These are phyloP conservation scores for Oasisia sp. DNA, from an alignment of 2,888 invertebrate species.

Conservation along the genomic window DNA sequence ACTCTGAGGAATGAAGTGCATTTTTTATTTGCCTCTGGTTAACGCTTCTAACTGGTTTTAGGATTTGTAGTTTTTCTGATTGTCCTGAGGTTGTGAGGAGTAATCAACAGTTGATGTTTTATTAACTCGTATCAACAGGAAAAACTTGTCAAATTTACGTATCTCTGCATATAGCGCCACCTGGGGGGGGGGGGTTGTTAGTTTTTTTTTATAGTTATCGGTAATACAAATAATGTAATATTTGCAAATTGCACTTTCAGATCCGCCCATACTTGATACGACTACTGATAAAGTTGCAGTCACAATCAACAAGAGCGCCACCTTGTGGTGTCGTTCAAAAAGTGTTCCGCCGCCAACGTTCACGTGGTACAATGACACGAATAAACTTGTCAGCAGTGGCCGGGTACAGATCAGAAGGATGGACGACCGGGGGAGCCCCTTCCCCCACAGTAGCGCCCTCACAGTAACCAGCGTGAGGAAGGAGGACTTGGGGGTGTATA, in stretches of 20 bases:
- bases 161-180: no score
- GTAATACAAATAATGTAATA: no score
- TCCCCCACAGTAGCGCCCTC: not conserved
- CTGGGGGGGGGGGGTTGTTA: no score
- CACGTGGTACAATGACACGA: constrained; percentile 24
- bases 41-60: no score
- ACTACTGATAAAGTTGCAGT: not conserved
- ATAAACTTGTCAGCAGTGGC: not conserved
- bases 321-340: constrained; percentile 12
- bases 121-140: no score
- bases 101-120: no score
- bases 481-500: constrained; percentile 22
- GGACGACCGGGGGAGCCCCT: not conserved
- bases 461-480: not conserved
- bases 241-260: not conserved
- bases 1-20: no score
- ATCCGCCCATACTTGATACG: not conserved
- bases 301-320: not conserved
- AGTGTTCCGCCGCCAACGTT: not conserved
- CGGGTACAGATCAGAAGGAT: not conserved
- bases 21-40: no score
- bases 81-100: no score
- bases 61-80: no score
- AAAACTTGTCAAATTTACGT: no score
- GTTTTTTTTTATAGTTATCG: no score